phyloP scores from a whole-genome alignment of 2,888 invertebrate species.

The Mantis religiosa region DNA sequence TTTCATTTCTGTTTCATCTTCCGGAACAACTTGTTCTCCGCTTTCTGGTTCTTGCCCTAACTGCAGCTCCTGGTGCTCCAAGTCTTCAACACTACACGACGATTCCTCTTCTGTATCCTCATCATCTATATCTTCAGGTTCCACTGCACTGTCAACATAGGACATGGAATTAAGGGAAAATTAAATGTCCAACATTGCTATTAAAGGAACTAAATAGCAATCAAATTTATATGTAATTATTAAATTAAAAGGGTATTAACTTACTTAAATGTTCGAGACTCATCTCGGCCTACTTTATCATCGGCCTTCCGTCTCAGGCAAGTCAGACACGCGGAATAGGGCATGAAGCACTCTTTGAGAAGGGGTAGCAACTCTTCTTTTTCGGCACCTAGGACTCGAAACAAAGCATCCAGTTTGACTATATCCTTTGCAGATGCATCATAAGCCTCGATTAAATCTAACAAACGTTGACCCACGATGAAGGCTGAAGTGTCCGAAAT shows the following conservation, averaged over 20 bases:
- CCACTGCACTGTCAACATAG: neutral
- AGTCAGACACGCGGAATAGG: neutral
- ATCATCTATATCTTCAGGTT: neutral
- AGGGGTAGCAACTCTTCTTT: neutral
- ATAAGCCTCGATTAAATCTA: neutral
- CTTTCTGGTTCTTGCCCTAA: too few species aligned
- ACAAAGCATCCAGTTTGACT: neutral
- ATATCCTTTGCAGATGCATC: neutral
- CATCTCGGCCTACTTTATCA: too few species aligned
- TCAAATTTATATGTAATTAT: too few species aligned
- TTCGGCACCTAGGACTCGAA: neutral
- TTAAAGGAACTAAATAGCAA: too few species aligned
- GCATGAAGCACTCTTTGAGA: neutral
- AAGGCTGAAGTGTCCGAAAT: neutral
- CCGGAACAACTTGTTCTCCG: neutral
- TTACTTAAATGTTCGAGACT: neutral
- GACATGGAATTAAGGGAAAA: too few species aligned
- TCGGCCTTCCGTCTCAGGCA: neutral
- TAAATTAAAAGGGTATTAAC: neutral
- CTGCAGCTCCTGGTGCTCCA: neutral
- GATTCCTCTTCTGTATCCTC: neutral
- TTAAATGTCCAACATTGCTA: too few species aligned
- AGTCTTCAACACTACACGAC: neutral
- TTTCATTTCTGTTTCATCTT: neutral
- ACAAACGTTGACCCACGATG: neutral